Evolutionary conservation across 2,113 vertebrate species (phyloP), one percentile per base, ranked within the genome.

Genomic region (Gasterosteus nipponicus): DNA sequence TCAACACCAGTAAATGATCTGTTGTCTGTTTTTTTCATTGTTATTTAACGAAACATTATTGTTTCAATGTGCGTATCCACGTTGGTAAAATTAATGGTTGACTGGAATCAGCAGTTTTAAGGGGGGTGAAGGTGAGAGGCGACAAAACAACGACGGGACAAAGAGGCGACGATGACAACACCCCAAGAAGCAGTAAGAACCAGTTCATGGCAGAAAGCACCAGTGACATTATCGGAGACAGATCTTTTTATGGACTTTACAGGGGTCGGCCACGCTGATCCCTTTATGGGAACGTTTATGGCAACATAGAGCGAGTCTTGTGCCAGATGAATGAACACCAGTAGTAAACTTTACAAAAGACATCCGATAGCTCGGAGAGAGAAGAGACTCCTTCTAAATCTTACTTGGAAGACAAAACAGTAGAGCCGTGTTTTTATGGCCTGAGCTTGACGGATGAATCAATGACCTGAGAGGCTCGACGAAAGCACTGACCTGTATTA

Each of bases 221-320:
- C 67, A 81, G 61, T 79, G 83, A 85, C 86, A 87, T 87, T 89
- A 93, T 93, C 83, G 66, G 82, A 82, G 75, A 86, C 87, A 57
- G 81, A 84, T 89, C 86, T 86, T 89, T 92, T 91, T 91, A 93
- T 88, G 86, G 82, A 81, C 89, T 81, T 83, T 63, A 70, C 65
- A 89, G 87, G 87, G 92, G 89, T 92, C 89, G 85, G 76, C 73
- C 70, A 69, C 63, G 65, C 79, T 89, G 74, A 83, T 86, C 86
- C 80, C 83, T 81, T 92, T 90, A 89, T 54, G 57, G 81, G 72
- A 33, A 29, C 77, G 80, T 92, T 91, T 91, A 92, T 88, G 66
- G 85, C 82, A 33, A 70, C 71, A 64, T n/a, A 77, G 85, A 89
- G 81, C 81, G 69, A 85, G 67, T 77, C 74, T 70, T 78, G 78